Base-by-base conservation (phyloP, 2,888 invertebrate species). In the Dicyrtomina minuta region DNA sequence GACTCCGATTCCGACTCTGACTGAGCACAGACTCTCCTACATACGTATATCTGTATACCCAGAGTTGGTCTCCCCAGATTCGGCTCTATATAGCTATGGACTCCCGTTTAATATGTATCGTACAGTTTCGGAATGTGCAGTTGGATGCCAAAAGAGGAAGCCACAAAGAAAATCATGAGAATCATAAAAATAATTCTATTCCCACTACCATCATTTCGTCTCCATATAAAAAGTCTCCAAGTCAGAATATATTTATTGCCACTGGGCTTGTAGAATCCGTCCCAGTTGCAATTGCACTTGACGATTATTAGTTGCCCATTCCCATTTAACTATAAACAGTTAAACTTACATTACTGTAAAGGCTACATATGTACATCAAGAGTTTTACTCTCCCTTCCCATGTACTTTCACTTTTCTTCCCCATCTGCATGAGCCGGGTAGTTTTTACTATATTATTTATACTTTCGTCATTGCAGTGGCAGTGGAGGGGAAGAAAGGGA, bases 101-200 rank as follows among this genome's bases (percentile, higher is more conserved):
- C 4, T 33, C 4, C 33, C 33, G 33, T 33, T 33, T 33, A 33
- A 33, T 33, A 33, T 33, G 33, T 33, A 33, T 33, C 33, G 33
- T 33, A 33, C 8, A 33, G 33, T 33, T 33, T 33, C 33, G 33
- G 33, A 33, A 33, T 33, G 33, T 20, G 1, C 13, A 53, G 24
- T 4, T 51, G 62, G 33, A 49, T 62, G 62, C 46, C 46, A 49
- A 62, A 46, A 33, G 27, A 27, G 51, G 5, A 51, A 51, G 64
- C 43, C 43, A 26, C 41, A 53, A 53, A 55, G 53, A 53, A 65
- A 65, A 65, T 65, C 65, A 65, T 55, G 55, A 65, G 65, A 41
- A 55, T 20, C 55, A 55, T 65, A 65, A 65, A 65, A 65, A 65
- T 65, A 65, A 65, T 65, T 65, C 53, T 65, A 65, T 65, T 65